Percentiles rank a stretch among this genome's conserved stretches.
Evolutionary conservation across 1,140 invertebrate genomes (phyloP).

Genomic region (Drosophila ohnishii): DNA sequence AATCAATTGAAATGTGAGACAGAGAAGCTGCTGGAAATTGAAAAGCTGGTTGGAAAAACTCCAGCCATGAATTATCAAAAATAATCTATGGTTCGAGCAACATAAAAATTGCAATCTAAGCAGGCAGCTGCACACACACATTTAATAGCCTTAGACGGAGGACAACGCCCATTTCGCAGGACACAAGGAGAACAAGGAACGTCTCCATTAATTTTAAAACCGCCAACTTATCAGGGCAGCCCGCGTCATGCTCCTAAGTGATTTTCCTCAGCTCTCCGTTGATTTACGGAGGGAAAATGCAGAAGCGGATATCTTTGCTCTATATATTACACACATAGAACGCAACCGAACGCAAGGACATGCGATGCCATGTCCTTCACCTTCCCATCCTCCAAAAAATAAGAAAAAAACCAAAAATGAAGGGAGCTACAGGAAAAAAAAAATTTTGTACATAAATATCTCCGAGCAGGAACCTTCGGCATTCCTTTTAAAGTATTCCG

Average conservation of each 20-base stretch:
- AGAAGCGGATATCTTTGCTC: constrained; percentile 40
- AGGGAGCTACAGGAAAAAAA: constrained; percentile 15
- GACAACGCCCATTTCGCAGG: constrained; percentile 18
- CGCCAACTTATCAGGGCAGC: constrained; percentile 67
- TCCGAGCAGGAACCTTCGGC: constrained; percentile 44
- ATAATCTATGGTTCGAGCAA: constrained; percentile 2
- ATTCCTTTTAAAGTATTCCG: constrained; percentile 56
- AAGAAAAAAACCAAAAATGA: constrained; percentile 23
- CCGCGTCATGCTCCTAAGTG: constrained; percentile 73
- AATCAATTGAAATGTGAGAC: constrained; percentile 35
- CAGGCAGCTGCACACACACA: constrained; percentile 19
- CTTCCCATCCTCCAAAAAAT: constrained; percentile 25
- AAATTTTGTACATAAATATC: constrained; percentile 58
- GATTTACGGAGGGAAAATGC: constrained; percentile 54
- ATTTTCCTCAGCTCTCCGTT: constrained; percentile 61
- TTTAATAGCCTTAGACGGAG: constrained; percentile 20
- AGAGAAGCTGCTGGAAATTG: neutral
- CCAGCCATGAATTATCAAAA: constrained; percentile 12
- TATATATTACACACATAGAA: constrained; percentile 46
- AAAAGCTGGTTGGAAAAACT: neutral
- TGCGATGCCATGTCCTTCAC: constrained; percentile 55
- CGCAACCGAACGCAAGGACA: constrained; percentile 38
- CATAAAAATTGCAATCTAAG: constrained; percentile 57
- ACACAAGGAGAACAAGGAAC: constrained; percentile 47
- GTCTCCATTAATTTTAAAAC: constrained; percentile 77